Percentiles rank a stretch among this genome's conserved stretches.
phyloP scores from a whole-genome alignment of 1,140 invertebrate genomes.

The Pentalonia nigronervosa region DNA sequence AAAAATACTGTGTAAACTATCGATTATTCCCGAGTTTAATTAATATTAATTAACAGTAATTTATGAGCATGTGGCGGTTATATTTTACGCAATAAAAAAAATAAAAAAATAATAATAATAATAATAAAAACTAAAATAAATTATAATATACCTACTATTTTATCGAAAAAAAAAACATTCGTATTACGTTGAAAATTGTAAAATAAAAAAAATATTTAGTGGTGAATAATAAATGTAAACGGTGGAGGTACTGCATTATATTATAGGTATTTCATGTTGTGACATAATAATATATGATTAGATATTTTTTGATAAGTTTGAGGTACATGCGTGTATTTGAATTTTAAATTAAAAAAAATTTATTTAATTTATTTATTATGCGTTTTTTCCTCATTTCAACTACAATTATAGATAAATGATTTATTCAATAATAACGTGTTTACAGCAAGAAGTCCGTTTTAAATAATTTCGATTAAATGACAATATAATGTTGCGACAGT shows the following conservation, averaged over 20 bases:
- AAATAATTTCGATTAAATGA: background rate
- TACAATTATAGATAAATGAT: background rate
- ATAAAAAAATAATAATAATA: too few relatives aligned
- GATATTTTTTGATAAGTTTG: background rate
- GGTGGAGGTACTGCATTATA: background rate
- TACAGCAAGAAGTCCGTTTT: background rate
- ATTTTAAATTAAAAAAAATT: background rate
- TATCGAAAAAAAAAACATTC: background rate
- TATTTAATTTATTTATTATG: background rate
- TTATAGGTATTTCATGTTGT: background rate
- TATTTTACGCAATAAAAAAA: background rate
- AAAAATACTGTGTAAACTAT: slow-evolving; percentile 2
- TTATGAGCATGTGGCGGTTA: background rate
- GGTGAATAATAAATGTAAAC: background rate
- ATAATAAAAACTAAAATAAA: background rate
- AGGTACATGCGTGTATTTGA: background rate
- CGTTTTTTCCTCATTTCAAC: too few relatives aligned
- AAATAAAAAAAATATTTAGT: background rate
- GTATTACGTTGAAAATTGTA: background rate
- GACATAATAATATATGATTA: background rate
- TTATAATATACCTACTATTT: background rate
- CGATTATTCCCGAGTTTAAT: background rate
- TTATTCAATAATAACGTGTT: background rate
- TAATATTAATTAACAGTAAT: background rate
- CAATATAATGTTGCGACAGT: background rate